Base-by-base conservation (phyloP, 2,888 invertebrate genomes). In the Drosophila percnosoma region DNA sequence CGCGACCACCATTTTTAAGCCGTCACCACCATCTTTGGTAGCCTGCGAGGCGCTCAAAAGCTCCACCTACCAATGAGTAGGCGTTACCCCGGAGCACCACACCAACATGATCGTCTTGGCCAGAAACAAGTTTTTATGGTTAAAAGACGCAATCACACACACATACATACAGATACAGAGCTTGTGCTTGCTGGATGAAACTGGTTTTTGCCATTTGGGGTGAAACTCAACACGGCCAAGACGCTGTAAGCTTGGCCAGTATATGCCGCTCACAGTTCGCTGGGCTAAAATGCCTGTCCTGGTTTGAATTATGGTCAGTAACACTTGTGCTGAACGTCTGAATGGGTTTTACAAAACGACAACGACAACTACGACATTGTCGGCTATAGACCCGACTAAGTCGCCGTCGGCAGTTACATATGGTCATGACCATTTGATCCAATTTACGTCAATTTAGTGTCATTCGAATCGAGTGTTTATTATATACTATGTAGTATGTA, bases 1-100 rank as follows among this genome's bases (percentile, higher is more conserved):
- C 61, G 72, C 68, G 83, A 73, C 91, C 91, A 91, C 92, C 91
- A 91, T 91, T 91, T 91, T 82, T 42, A 49, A 67, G 78, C 45
- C 51, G 33, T 73, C 75, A 75, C 90, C 82, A 82, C 82, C 87
- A 87, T 88, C 87, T 87, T 86, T 83, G 88, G 70, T 34, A 42
- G 67, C 48, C 55, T 27, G 27, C 27, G 33, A 66, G 60, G 67
- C 61, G 68, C 59, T 68, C 33, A 60, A 90, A 87, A 90, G 90
- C 87, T 87, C 87, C 87, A 89, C 87, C 87, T 90, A 83, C 90
- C 75, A 49, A 29, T 58, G 54, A 67, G 84, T 72, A 82, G 87
- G 87, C 90, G 87, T 83, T 75, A 31, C 87, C 87, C 61, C 53
- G 18, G 6, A 13, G 70, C 68, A 51, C 42, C 42, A 21, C 57